phyloP scores from a whole-genome alignment of 1,140 invertebrate species.

The Psilanteris sp. region DNA sequence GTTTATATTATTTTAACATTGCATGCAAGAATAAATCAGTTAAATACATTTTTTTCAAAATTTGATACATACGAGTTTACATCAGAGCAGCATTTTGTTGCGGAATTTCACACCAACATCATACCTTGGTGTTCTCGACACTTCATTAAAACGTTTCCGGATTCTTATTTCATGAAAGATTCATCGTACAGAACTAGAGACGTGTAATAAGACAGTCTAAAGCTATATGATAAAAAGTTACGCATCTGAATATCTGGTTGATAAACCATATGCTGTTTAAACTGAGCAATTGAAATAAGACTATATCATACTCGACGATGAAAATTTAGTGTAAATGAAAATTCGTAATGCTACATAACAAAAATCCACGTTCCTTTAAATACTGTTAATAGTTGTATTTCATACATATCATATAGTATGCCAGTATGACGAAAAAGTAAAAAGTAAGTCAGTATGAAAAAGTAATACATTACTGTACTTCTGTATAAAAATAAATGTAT shows the following conservation, averaged over 20 bases:
- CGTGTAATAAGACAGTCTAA: not conserved
- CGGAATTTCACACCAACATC: conserved; percentile 41
- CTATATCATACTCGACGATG: too few relatives aligned
- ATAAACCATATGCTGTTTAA: too few relatives aligned
- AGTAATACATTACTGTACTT: too few relatives aligned
- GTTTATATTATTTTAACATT: conserved; percentile 7
- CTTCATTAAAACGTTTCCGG: conserved; percentile 56
- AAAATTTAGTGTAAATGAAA: too few relatives aligned
- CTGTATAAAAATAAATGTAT: too few relatives aligned
- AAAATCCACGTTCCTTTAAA: too few relatives aligned
- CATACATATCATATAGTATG: too few relatives aligned
- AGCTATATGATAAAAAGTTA: conserved; percentile 9
- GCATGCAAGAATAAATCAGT: conserved; percentile 27
- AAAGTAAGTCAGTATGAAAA: too few relatives aligned
- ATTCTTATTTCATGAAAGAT: conserved; percentile 55
- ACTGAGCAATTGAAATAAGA: too few relatives aligned
- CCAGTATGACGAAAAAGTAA: too few relatives aligned
- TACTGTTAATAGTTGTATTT: too few relatives aligned
- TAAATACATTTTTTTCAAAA: conserved; percentile 35
- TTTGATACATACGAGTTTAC: conserved; percentile 19
- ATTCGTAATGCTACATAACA: too few relatives aligned
- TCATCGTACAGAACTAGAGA: conserved; percentile 24
- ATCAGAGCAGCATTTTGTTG: conserved; percentile 12
- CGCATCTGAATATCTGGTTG: not conserved
- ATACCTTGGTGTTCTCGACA: conserved; percentile 41